phyloP scores from a whole-genome alignment of 1,140 invertebrate genomes.

The Steinernema feltiae region DNA sequence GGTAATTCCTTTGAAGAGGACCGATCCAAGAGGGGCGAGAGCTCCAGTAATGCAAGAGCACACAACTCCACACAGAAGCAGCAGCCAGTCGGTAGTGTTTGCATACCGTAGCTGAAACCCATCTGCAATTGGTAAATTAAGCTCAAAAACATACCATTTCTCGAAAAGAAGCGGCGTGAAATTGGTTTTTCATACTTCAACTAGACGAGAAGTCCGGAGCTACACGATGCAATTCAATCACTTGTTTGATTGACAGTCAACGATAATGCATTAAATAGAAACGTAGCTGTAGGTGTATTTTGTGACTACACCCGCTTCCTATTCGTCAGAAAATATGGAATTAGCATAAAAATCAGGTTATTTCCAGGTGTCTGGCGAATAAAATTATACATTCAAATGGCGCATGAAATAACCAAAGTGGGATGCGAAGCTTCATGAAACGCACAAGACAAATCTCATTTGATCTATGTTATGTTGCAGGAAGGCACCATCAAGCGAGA shows the following conservation, averaged over 20 bases:
- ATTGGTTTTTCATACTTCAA: background rate
- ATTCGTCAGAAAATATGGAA: background rate
- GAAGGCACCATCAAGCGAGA: too few species aligned
- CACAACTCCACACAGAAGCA: background rate
- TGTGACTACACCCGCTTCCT: background rate
- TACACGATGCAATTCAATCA: too few species aligned
- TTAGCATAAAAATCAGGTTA: background rate
- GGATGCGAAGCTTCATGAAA: too few species aligned
- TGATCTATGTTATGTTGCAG: too few species aligned
- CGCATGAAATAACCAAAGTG: too few species aligned
- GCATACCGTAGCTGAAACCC: slow-evolving; percentile 2
- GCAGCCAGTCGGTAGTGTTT: background rate
- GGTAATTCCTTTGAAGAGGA: background rate
- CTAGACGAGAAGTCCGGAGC: too few species aligned
- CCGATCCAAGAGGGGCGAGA: background rate
- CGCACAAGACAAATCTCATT: too few species aligned
- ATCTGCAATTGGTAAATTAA: too few species aligned
- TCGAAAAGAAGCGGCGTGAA: background rate
- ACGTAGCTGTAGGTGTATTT: background rate
- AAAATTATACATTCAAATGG: background rate
- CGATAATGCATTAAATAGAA: background rate
- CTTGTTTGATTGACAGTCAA: too few species aligned
- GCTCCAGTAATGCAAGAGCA: background rate
- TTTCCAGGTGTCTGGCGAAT: background rate
- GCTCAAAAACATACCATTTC: background rate